Evolutionary conservation across 2,797 vertebrate species (phyloP), one percentile per base, ranked within the genome.

Genomic region (Sphenopsis melanotis): DNA sequence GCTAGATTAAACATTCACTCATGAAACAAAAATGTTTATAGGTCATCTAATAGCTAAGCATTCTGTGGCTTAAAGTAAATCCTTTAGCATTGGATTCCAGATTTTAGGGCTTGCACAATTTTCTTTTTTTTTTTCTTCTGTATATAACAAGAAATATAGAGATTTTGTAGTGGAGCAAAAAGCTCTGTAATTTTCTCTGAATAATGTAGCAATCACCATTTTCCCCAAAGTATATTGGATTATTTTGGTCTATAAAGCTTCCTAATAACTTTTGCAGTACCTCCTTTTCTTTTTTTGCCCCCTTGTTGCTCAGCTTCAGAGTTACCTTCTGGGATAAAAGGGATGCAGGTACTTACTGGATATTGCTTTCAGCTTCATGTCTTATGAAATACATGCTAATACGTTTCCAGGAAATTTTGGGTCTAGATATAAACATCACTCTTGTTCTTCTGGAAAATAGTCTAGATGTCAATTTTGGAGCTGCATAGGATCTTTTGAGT

Each of bases 1-100:
- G 70, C 85, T 95, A 91, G 83, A 95, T 96, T 96, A 94, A 96
- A 83, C 83, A 89, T 95, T 94, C 94, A 83, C 81, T 95, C 86
- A 89, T 84, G 96, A 93, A 96, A 96, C 89, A 83, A 90, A 94
- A 92, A 93, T 91, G 83, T 89, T 96, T 92, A 81, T 92, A 92
- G 86, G 85, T 94, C 87, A 81, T 77, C 53, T 94, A 94, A 87
- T 49, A 90, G 64, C 76, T 87, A 90, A 94, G 83, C 69, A 71
- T 75, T 84, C 66, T 84, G 64, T 47, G 49, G 63, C 69, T 89
- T 87, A 66, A 81, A 87, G 90, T 71, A 91, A 90, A 82, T 95
- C 92, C 75, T 82, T 87, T 75, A 81, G 21, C 55, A 37, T 34
- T 76, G 65, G 30, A 74, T 71, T 92, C 69, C 59, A 80, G 64